Conservation (phyloP, 2,797 vertebrate species). For the Sebastes elongatus region DNA sequence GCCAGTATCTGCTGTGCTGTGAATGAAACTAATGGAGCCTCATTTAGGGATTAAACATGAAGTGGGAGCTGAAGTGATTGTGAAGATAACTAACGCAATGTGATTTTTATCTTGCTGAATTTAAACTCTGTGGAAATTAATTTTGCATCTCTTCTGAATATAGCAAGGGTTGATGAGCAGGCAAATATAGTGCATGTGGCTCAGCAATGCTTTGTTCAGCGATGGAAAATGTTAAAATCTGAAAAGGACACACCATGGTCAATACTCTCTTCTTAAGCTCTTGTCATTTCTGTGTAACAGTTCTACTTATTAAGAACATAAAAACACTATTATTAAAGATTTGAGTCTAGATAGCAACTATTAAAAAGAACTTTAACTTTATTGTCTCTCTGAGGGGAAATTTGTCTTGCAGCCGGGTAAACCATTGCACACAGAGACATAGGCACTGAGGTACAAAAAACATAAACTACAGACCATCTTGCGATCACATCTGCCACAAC, state of each 20-base stretch:
- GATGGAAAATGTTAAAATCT: background rate
- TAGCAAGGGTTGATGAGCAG: slow-evolving; percentile 14
- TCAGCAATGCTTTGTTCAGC: slow-evolving; percentile 12
- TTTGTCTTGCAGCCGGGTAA: too few relatives aligned
- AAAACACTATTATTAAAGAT: background rate
- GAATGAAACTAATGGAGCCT: slow-evolving; percentile 61
- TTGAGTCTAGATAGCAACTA: background rate
- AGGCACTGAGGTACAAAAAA: too few relatives aligned
- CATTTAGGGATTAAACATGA: slow-evolving; percentile 61
- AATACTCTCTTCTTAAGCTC: background rate
- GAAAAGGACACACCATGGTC: background rate
- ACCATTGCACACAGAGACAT: too few relatives aligned
- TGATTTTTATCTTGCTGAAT: slow-evolving; percentile 55
- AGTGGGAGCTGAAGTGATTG: slow-evolving; percentile 57
- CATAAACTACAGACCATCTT: too few relatives aligned
- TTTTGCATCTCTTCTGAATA: slow-evolving; percentile 18
- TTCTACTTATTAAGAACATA: background rate
- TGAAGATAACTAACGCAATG: slow-evolving; percentile 51
- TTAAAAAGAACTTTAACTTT: background rate
- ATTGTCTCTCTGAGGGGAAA: too few relatives aligned
- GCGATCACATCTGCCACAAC: too few relatives aligned
- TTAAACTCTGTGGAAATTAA: slow-evolving; percentile 53
- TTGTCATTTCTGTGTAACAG: background rate
- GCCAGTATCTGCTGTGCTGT: slow-evolving; percentile 33
- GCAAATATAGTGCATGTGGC: background rate